Conservation (phyloP, 2,797 vertebrate species). For the Eremophila alpestris region DNA sequence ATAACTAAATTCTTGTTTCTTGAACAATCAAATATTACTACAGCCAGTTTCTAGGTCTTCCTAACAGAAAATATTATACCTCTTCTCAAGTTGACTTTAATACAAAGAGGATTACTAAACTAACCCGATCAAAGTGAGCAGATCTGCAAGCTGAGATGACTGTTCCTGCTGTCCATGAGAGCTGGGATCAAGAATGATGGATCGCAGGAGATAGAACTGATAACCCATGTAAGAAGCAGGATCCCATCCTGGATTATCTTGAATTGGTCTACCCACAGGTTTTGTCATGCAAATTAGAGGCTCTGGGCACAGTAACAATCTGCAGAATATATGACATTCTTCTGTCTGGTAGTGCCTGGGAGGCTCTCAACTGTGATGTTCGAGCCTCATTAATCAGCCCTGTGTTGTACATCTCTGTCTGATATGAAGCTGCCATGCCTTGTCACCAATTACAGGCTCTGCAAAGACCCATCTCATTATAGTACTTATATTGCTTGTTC, state of each 20-base stretch:
- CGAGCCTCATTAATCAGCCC: conserved; percentile 76
- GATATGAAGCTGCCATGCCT: conserved; percentile 76
- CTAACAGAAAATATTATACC: conserved; percentile 70
- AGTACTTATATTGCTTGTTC: conserved; percentile 69
- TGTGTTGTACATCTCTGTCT: conserved; percentile 74
- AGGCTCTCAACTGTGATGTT: conserved; percentile 63
- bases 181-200: conserved; percentile 66
- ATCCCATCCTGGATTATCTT: conserved; percentile 59
- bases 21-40: conserved; percentile 61
- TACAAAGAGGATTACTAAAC: conserved; percentile 64
- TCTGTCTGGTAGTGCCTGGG: conserved; percentile 60
- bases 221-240: conserved; percentile 48
- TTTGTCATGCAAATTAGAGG: conserved; percentile 73
- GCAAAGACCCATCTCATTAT: conserved; percentile 79
- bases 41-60: conserved; percentile 59
- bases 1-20: conserved; percentile 68
- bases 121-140: conserved; percentile 68
- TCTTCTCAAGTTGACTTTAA: conserved; percentile 62
- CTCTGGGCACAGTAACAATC: conserved; percentile 62
- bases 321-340: conserved; percentile 61
- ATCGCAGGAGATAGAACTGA: conserved; percentile 58
- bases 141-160: conserved; percentile 67
- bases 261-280: conserved; percentile 62
- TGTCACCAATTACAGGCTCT: conserved; percentile 79
- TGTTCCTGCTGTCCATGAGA: conserved; percentile 43